Percentiles rank a stretch among this genome's conserved stretches.
Conservation (phyloP, 2,888 invertebrate genomes). For the Trichopoda pennipes region DNA sequence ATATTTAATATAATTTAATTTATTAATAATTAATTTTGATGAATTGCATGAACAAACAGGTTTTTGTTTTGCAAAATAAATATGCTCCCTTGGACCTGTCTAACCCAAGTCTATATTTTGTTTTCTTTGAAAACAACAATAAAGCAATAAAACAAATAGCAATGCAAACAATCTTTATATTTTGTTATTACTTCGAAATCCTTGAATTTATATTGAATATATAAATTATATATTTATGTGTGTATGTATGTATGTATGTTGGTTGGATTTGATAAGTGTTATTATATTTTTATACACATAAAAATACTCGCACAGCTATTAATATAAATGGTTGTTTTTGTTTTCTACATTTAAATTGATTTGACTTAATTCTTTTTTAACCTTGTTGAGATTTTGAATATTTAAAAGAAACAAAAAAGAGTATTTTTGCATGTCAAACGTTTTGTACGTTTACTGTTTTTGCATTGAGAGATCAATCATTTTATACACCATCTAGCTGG, state of each 20-base stretch:
- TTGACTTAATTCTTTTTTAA: not conserved
- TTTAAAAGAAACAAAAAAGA: not conserved
- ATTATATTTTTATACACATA: not conserved
- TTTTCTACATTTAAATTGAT: not conserved
- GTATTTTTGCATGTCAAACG: too few species aligned
- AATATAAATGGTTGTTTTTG: constrained; percentile 15
- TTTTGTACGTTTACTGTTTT: too few species aligned
- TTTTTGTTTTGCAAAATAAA: constrained; percentile 8
- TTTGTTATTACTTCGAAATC: constrained; percentile 2
- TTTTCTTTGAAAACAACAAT: constrained; percentile 21
- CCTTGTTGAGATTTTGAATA: not conserved
- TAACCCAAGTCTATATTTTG: constrained; percentile 5
- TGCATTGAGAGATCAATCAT: too few species aligned
- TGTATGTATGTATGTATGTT: constrained; percentile 1
- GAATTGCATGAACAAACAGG: not conserved
- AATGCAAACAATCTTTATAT: not conserved
- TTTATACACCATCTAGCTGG: too few species aligned
- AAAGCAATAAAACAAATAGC: constrained; percentile 19
- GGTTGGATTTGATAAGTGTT: constrained; percentile 12
- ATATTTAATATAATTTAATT: too few species aligned
- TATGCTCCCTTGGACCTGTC: constrained; percentile 10
- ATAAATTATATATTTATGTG: too few species aligned
- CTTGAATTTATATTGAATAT: constrained; percentile 10
- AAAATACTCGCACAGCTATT: not conserved
- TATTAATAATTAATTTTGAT: not conserved